Base-by-base conservation (phyloP, 2,888 invertebrate genomes). In the Gonocerus acuteangulatus region DNA sequence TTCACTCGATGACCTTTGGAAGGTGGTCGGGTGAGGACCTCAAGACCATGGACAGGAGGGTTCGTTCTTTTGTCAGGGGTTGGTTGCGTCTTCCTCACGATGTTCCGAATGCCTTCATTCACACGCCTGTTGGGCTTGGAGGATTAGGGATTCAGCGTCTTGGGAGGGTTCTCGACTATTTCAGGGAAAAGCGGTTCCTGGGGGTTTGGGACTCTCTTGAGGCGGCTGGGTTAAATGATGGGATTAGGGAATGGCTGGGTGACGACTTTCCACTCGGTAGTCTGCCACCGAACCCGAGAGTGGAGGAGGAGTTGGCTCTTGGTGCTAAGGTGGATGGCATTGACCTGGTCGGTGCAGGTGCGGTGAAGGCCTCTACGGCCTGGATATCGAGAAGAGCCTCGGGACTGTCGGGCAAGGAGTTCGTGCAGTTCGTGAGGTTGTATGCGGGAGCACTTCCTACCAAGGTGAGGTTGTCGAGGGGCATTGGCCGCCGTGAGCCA, bases 401-500 rank as follows among this genome's bases (percentile, higher is more conserved):
- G 3, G 1, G 6, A 6, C n/a, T 49, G 15, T 27, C 48, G 3
- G 48, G 48, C 32, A 11, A 13, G 15, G 48, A 49, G 32, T 49
- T 16, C 16, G 27, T 27, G 15, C 32, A n/a, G 48, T 49, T 49
- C n/a, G n/a, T 27, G 1, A 2, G 16, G 32, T 2, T 49, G 16
- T 49, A 32, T 49, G 2, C 22, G 0, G 71, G 72, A 54, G 68
- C 71, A 3, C 63, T 73, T 1, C 72, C 72, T 0, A 69, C 71
- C 1, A 58, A 69, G 4, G 60, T 69, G 0, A 62, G 71, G 34
- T 68, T 66, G 1, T 65, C 70, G 3, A 63, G 71, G 16, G 71
- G 72, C 1, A 22, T 22, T n/a, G n/a, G n/a, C 11, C 9, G 48
- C 7, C 11, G 15, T 9, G 2, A 2, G 1, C 2, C 9, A 32